phyloP scores from a whole-genome alignment of 2,888 invertebrate species.

The Cephus sareptanus region DNA sequence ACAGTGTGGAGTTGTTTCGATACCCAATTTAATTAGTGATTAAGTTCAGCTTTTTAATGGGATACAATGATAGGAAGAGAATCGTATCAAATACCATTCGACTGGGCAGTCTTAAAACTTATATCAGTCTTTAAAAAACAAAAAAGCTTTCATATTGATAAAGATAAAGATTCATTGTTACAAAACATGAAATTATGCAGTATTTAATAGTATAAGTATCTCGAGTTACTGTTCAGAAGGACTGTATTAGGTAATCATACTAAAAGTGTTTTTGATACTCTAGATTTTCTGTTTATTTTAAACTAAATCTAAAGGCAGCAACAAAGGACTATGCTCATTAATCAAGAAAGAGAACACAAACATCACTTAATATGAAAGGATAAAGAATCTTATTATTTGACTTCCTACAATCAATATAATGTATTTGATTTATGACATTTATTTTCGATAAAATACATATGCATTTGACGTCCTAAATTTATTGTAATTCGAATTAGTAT shows the following conservation, averaged over 20 bases:
- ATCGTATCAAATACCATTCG: not conserved
- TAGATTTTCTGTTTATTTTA: not conserved
- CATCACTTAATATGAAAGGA: not conserved
- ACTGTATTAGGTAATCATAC: not conserved
- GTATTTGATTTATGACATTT: not conserved
- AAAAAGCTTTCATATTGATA: not conserved
- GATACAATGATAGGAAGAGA: not conserved
- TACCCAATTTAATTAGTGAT: conserved; percentile 46
- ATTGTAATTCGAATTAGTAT: too few species aligned
- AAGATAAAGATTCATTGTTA: not conserved
- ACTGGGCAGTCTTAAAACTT: not conserved
- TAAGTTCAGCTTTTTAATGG: not conserved
- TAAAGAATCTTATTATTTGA: not conserved
- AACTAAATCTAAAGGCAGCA: not conserved
- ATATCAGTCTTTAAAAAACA: not conserved
- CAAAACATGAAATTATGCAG: not conserved
- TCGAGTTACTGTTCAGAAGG: not conserved
- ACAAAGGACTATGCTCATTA: not conserved
- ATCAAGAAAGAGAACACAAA: too few species aligned
- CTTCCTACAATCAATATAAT: not conserved
- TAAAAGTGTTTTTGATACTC: not conserved
- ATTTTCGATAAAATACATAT: not conserved
- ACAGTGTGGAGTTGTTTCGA: conserved; percentile 52
- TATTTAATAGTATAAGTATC: not conserved
- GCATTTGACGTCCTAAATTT: too few species aligned